Conservation (phyloP, 2,797 vertebrate genomes). For the Phoeniculus purpureus region DNA sequence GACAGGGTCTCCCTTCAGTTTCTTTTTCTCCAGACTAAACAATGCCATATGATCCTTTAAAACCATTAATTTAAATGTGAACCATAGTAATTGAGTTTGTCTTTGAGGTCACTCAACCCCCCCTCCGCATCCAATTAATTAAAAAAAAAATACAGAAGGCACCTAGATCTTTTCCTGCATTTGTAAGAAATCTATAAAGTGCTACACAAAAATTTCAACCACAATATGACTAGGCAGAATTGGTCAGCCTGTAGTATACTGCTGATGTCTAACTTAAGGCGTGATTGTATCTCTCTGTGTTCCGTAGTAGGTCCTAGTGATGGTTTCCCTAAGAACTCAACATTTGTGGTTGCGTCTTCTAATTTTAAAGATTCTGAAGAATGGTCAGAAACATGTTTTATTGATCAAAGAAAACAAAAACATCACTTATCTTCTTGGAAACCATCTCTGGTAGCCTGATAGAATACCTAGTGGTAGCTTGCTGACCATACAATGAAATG, state of each 20-base stretch:
- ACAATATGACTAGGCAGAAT: neutral
- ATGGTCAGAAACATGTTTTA: neutral
- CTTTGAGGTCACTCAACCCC: neutral
- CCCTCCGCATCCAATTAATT: neutral
- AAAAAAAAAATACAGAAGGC: neutral
- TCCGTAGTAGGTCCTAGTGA: neutral
- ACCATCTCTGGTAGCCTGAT: neutral
- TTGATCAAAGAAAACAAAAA: neutral
- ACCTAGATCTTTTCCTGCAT: neutral
- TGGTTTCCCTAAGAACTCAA: neutral
- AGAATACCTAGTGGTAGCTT: neutral
- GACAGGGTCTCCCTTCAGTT: too few relatives aligned
- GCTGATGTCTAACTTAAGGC: neutral
- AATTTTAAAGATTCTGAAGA: neutral
- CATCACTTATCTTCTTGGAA: neutral
- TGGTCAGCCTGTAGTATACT: rapidly evolving
- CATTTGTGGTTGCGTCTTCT: neutral
- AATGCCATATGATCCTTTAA: neutral
- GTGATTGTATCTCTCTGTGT: neutral
- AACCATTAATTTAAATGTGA: neutral
- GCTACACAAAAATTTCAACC: neutral
- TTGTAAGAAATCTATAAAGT: neutral
- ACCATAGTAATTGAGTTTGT: neutral
- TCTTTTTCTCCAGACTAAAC: too few relatives aligned
- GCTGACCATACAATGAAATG: neutral